A percentile compares a stretch with the other conserved stretches of the same genome.
Conservation (phyloP, 2,797 vertebrate genomes). For the Pelodytes ibericus region DNA sequence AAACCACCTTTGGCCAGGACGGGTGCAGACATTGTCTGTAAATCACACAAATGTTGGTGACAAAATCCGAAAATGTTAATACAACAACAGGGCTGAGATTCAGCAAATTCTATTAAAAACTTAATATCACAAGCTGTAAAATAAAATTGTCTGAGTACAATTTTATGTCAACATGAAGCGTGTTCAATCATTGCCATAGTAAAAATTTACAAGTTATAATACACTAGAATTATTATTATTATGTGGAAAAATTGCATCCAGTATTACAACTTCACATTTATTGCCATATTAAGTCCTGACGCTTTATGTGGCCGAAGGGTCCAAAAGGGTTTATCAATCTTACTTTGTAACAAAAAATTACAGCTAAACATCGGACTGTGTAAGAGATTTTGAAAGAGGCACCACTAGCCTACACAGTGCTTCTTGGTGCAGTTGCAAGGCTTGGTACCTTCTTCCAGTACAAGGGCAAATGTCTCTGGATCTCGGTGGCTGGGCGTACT, state of each 20-base stretch:
- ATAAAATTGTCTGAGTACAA: constrained; percentile 1
- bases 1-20: constrained; percentile 16
- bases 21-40: constrained; percentile 19
- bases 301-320: too few species aligned
- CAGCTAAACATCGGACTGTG: too few species aligned
- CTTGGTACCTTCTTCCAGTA: too few species aligned
- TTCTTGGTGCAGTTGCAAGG: too few species aligned
- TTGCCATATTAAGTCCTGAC: not conserved
- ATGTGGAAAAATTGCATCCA: not conserved
- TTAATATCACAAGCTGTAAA: constrained; percentile 16
- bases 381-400: too few species aligned
- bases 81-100: not conserved
- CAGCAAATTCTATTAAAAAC: constrained; percentile 16
- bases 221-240: not conserved
- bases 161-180: not conserved
- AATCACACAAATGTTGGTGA: constrained; percentile 9
- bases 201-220: constrained; percentile 10
- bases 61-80: constrained; percentile 10
- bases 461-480: too few species aligned
- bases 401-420: too few species aligned
- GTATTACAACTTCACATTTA: not conserved
- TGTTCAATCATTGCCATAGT: not conserved
- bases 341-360: too few species aligned
- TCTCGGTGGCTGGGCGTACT: too few species aligned
- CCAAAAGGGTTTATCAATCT: too few species aligned